Evolutionary conservation across 2,113 vertebrate genomes (phyloP).

Genomic region (Bostrychus sinensis): DNA sequence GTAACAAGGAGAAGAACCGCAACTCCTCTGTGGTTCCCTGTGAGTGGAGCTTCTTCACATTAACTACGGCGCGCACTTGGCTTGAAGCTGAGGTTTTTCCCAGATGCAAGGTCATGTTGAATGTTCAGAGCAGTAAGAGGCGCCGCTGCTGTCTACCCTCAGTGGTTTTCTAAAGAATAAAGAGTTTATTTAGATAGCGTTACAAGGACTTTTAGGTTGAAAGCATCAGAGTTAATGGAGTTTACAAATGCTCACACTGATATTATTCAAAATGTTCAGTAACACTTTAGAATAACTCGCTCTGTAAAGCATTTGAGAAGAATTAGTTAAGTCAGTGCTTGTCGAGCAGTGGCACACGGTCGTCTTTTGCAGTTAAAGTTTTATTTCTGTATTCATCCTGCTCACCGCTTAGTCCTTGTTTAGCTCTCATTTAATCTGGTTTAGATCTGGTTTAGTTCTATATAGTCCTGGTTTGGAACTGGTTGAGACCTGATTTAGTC

Average conservation of each 20-base stretch:
- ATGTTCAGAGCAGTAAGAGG: slow-evolving; percentile 3
- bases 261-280: slow-evolving; percentile 5
- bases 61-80: slow-evolving; percentile 3
- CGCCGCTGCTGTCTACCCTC: background rate
- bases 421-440: too few species aligned
- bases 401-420: too few species aligned
- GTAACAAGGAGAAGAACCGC: slow-evolving; percentile 99
- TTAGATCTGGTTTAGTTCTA: too few species aligned
- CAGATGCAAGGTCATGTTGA: slow-evolving; percentile 25
- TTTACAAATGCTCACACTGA: background rate
- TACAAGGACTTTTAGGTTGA: background rate
- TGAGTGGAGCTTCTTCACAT: slow-evolving; percentile 76
- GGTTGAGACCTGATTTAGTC: too few species aligned
- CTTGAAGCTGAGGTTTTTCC: slow-evolving; percentile 18
- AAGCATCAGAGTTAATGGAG: background rate
- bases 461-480: too few species aligned
- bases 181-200: background rate
- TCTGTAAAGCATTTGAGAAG: too few species aligned
- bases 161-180: background rate
- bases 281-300: background rate
- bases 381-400: too few species aligned
- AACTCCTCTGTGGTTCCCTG: slow-evolving; percentile 98
- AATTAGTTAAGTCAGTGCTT: too few species aligned
- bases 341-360: too few species aligned
- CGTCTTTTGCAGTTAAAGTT: too few species aligned